Conservation (phyloP, 2,113 vertebrate species). For the Archocentrus centrarchus region DNA sequence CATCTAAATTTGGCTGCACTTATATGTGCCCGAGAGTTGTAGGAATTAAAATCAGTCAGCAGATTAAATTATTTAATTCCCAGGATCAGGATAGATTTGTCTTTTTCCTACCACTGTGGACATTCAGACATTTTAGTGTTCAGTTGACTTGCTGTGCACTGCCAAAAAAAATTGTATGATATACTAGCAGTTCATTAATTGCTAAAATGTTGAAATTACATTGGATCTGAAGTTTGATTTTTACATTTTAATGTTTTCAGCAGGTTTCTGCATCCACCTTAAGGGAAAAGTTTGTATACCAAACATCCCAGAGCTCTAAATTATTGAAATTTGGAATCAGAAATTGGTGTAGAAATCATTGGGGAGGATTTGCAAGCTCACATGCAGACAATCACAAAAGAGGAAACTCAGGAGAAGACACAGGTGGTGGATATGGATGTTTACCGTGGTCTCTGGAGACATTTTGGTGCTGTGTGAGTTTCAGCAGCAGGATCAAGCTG, state of each 20-base stretch:
- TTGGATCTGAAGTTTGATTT: not conserved
- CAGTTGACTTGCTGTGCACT: no score
- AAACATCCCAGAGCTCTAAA: not conserved
- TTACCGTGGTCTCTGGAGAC: not conserved
- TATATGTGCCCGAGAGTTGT: no score
- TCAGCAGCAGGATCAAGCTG: not conserved
- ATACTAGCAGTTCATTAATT: not conserved
- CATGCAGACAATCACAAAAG: not conserved
- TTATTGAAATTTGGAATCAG: not conserved
- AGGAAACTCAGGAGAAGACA: not conserved
- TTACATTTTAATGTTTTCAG: no score
- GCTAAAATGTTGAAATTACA: not conserved
- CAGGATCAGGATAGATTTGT: no score
- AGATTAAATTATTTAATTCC: no score
- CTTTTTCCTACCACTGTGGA: no score
- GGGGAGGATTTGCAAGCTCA: not conserved
- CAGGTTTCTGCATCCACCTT: no score
- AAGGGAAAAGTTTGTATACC: not conserved
- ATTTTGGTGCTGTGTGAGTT: not conserved
- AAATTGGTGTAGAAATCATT: not conserved
- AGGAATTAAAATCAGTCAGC: no score
- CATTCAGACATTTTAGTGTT: no score
- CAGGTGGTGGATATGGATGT: not conserved
- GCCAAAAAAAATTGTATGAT: no score
- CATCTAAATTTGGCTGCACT: no score